Evolutionary conservation across 2,888 invertebrate species (phyloP).

Genomic region (Drosophila colorata): DNA sequence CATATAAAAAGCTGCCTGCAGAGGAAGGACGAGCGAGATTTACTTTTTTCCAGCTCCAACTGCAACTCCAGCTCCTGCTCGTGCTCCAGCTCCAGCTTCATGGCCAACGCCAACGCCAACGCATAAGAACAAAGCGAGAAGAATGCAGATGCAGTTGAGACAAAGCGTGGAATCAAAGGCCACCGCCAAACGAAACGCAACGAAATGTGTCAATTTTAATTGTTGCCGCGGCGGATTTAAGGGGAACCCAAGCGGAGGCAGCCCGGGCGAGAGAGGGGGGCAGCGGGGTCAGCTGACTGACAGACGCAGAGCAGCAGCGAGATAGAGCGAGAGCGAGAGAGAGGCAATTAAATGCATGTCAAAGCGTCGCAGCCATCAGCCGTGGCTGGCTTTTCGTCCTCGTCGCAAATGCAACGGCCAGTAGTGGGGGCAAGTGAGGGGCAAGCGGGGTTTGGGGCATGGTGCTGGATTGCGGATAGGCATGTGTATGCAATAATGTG

Average conservation of each 20-base stretch:
- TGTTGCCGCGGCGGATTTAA: constrained; percentile 78
- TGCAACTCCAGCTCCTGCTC: too few species aligned
- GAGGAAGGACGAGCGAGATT: too few species aligned
- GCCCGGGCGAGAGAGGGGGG: too few species aligned
- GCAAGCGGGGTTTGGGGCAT: not conserved
- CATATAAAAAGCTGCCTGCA: not conserved
- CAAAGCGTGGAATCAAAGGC: constrained; percentile 57
- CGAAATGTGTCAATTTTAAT: constrained; percentile 83
- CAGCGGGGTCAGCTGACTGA: constrained; percentile 25
- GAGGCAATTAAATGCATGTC: constrained; percentile 83
- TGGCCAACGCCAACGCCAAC: constrained; percentile 57
- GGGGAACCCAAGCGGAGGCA: constrained; percentile 20
- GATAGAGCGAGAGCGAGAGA: constrained; percentile 19
- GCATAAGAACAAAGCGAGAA: constrained; percentile 71
- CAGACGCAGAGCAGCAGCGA: constrained; percentile 14
- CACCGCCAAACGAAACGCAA: constrained; percentile 71
- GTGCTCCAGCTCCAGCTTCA: not conserved
- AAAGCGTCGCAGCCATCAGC: constrained; percentile 78
- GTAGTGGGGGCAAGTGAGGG: constrained; percentile 19
- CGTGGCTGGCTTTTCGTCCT: constrained; percentile 27
- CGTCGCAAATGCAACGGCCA: constrained; percentile 46
- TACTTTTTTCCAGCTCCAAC: too few species aligned
- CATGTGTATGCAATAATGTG: constrained; percentile 54
- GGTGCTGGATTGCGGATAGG: constrained; percentile 48
- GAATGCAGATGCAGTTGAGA: constrained; percentile 65